Evolutionary conservation across 2,888 invertebrate genomes (phyloP).

Genomic region (Diabrotica balteata): DNA sequence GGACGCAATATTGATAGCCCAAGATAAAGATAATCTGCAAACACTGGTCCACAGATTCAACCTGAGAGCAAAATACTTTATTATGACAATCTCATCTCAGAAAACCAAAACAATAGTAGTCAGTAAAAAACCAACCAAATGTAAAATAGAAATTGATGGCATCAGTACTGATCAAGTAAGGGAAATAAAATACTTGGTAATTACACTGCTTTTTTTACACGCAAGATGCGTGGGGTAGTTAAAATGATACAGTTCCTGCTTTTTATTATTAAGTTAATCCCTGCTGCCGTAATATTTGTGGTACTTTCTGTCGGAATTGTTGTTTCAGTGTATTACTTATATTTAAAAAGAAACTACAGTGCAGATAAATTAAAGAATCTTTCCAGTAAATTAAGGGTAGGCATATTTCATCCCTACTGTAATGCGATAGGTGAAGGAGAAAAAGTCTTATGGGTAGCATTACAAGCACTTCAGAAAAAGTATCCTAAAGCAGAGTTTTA

Average conservation of each 20-base stretch:
- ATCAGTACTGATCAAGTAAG: too few relatives aligned
- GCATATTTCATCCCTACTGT: conserved; percentile 98
- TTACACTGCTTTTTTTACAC: too few relatives aligned
- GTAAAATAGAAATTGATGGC: too few relatives aligned
- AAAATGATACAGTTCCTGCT: conserved; percentile 37
- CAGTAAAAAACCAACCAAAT: too few relatives aligned
- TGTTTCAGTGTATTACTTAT: conserved; percentile 50
- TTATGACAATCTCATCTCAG: too few relatives aligned
- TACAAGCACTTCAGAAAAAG: conserved; percentile 80
- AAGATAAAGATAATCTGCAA: too few relatives aligned
- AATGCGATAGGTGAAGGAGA: conserved; percentile 99
- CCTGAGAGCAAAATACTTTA: too few relatives aligned
- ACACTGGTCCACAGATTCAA: too few relatives aligned
- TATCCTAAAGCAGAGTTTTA: conserved; percentile 79
- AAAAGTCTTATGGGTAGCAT: conserved; percentile 93
- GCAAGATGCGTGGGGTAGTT: conserved; percentile 6
- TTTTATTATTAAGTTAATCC: conserved; percentile 44
- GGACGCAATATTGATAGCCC: too few relatives aligned
- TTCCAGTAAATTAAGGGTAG: conserved; percentile 68
- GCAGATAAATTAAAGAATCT: conserved; percentile 49
- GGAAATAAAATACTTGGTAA: too few relatives aligned
- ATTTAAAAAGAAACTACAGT: conserved; percentile 50
- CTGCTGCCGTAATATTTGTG: conserved; percentile 43
- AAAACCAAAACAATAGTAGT: too few relatives aligned
- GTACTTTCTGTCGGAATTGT: conserved; percentile 38